Base-by-base conservation (phyloP, 23 tunicate species). In the Aplidium turbinatum region DNA sequence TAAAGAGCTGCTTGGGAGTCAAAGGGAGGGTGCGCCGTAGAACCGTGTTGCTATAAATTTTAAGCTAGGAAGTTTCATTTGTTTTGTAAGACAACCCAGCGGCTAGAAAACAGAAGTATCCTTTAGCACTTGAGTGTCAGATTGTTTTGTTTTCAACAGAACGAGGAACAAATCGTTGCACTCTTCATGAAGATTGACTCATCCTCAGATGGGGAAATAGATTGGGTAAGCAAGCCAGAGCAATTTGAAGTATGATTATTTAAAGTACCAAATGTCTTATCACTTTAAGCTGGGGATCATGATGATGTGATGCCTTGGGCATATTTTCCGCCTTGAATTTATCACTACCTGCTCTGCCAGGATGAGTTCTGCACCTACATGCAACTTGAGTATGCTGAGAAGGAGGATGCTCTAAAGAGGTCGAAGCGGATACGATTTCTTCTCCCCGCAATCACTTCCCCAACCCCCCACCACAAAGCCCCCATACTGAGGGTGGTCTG, bases 301-400 rank as follows among this genome's bases (percentile, higher is more conserved):
- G n/a, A n/a, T n/a, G n/a, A n/a, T n/a, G n/a, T n/a, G n/a, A n/a
- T n/a, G n/a, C n/a, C n/a, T n/a, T n/a, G n/a, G n/a, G n/a, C n/a
- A n/a, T n/a, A n/a, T n/a, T n/a, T n/a, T n/a, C n/a, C n/a, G n/a
- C n/a, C n/a, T n/a, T n/a, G n/a, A n/a, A n/a, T n/a, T n/a, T n/a
- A n/a, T n/a, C n/a, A n/a, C n/a, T n/a, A n/a, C n/a, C n/a, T n/a
- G n/a, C n/a, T n/a, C n/a, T n/a, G n/a, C n/a, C n/a, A 72, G 77
- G 98, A 93, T 87, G 98, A 93, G 35, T 93, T 93, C 47, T 93
- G 98, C 70, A 93, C 93, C 25, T 93, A 93, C 82, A 93, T 93
- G 98, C 98, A 93, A 72, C 89, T 93, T 21, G 98, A 93, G 68
- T 93, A 93, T 75, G 86, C 98, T 23, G 98, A 93, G 46, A 93